phyloP scores from a whole-genome alignment of 1,140 invertebrate species.

The Drosophila sechellia region DNA sequence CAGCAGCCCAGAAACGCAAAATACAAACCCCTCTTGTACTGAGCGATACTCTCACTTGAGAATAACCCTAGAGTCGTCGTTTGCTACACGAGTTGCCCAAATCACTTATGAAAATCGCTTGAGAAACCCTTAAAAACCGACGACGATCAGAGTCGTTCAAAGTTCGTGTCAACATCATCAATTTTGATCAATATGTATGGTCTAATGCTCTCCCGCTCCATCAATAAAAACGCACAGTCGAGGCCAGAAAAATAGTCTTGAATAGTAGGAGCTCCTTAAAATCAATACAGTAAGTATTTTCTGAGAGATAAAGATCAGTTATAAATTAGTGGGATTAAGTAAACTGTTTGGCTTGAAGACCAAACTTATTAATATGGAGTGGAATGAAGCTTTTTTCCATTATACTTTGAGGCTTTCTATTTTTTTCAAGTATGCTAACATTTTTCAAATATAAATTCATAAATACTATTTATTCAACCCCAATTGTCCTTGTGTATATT shows the following conservation, averaged over 20 bases:
- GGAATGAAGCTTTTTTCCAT: no score
- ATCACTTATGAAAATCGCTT: conserved; percentile 78
- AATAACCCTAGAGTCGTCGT: conserved; percentile 58
- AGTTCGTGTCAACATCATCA: conserved; percentile 83
- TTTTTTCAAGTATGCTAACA: no score
- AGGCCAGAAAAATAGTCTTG: neutral
- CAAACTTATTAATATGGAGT: no score
- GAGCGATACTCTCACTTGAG: conserved; percentile 76
- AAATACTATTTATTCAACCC: neutral
- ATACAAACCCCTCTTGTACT: conserved; percentile 31
- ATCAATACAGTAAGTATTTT: neutral
- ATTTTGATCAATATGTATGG: conserved; percentile 81
- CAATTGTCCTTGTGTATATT: neutral
- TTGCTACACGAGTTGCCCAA: conserved; percentile 60
- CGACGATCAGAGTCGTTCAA: conserved; percentile 68
- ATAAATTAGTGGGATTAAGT: no score
- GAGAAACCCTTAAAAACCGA: conserved; percentile 54
- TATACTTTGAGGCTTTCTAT: no score
- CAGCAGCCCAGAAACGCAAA: conserved; percentile 29
- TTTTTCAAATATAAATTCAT: no score
- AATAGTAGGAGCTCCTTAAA: no score
- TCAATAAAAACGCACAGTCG: conserved; percentile 8
- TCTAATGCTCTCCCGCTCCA: conserved; percentile 35
- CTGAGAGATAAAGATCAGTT: no score
- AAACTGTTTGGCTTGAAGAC: no score